Percentiles rank a stretch among this genome's conserved stretches.
phyloP scores from a whole-genome alignment of 2,888 invertebrate species.

The Patella depressa region DNA sequence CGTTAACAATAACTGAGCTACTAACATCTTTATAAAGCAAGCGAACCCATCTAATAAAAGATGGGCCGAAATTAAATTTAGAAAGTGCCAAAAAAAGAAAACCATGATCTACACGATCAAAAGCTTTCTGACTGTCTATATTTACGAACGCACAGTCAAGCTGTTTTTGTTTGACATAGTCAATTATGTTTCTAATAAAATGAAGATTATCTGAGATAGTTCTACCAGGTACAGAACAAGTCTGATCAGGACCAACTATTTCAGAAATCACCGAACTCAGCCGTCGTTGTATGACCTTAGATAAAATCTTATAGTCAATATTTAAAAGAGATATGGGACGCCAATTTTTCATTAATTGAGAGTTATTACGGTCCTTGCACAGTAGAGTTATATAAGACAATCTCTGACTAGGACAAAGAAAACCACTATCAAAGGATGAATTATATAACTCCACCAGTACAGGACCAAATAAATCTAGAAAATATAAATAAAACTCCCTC shows the following conservation, averaged over 20 bases:
- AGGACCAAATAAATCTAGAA: slow-evolving; percentile 27
- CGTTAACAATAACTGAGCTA: slow-evolving; percentile 39
- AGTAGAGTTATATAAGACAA: slow-evolving; percentile 32
- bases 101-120: slow-evolving; percentile 42
- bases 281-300: slow-evolving; percentile 38
- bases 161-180: slow-evolving; percentile 42
- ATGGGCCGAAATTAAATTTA: slow-evolving; percentile 39
- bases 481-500: slow-evolving; percentile 38
- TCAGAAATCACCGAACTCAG: slow-evolving; percentile 31
- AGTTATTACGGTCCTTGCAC: slow-evolving; percentile 38
- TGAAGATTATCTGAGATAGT: slow-evolving; percentile 45
- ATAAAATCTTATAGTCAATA: slow-evolving; percentile 43
- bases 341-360: slow-evolving; percentile 37
- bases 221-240: slow-evolving; percentile 42
- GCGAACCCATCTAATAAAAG: slow-evolving; percentile 39
- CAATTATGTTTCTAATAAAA: slow-evolving; percentile 36
- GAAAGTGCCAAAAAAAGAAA: slow-evolving; percentile 38
- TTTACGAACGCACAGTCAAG: slow-evolving; percentile 34
- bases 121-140: slow-evolving; percentile 48
- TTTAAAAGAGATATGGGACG: slow-evolving; percentile 45
- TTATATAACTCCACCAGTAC: slow-evolving; percentile 24
- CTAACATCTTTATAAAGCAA: slow-evolving; percentile 37
- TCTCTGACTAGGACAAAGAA: slow-evolving; percentile 25
- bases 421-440: slow-evolving; percentile 26
- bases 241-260: slow-evolving; percentile 40